Evolutionary conservation across 1,140 invertebrate species (phyloP).

Genomic region (Homalodisca vitripennis): DNA sequence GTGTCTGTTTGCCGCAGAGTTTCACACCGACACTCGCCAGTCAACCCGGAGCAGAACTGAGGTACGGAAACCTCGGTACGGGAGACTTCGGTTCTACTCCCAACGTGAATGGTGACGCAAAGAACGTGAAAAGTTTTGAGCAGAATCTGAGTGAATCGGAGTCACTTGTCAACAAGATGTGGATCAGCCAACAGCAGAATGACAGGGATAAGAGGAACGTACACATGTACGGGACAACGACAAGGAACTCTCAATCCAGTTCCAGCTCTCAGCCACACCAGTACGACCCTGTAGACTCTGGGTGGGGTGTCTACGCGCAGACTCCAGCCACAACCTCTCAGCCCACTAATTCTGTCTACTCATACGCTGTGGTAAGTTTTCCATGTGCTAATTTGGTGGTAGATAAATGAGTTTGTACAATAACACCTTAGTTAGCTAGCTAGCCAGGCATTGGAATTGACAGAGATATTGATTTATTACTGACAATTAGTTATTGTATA

Average conservation of each 20-base stretch:
- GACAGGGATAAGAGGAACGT: not conserved
- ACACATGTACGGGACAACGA: not conserved
- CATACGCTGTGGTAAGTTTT: not conserved
- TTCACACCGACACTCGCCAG: not conserved
- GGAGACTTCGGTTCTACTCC: conserved; percentile 5
- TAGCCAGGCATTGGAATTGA: no score
- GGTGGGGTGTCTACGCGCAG: conserved; percentile 11
- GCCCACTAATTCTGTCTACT: not conserved
- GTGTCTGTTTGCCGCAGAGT: conserved; percentile 17
- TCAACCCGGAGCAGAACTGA: conserved; percentile 7
- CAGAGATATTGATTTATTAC: no score
- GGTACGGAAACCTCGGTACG: not conserved
- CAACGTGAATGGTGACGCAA: conserved; percentile 20
- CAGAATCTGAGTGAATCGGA: conserved; percentile 32
- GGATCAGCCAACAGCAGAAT: conserved; percentile 29
- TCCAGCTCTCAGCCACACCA: conserved; percentile 9
- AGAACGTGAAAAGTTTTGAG: conserved; percentile 30
- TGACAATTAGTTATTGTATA: no score
- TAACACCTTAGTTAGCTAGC: no score
- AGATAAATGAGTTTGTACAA: no score
- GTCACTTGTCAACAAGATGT: conserved; percentile 34
- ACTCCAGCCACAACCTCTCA: not conserved
- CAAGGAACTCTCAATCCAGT: not conserved
- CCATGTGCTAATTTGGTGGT: no score
- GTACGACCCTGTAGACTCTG: conserved; percentile 32